These are phyloP conservation scores for Irena cyanogastra DNA, from an alignment of 2,113 vertebrate species.

Conservation along the genomic window DNA sequence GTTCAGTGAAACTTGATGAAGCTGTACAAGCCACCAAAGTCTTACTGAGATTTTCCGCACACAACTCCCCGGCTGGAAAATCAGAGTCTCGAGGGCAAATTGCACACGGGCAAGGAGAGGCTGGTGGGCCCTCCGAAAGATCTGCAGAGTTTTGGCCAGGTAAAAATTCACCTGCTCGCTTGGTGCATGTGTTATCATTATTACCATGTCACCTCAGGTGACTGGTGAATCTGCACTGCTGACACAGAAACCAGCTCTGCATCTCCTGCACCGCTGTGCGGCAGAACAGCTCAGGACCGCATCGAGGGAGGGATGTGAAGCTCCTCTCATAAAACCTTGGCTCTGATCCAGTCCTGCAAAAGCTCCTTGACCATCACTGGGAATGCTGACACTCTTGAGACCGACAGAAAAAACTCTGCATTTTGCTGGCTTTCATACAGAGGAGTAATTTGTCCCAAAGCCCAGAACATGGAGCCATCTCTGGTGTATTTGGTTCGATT, in stretches of 20 bases:
- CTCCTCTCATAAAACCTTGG: background rate
- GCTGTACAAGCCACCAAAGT: background rate
- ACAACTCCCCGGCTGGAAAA: background rate
- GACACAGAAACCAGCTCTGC: background rate
- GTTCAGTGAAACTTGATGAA: constrained; percentile 26
- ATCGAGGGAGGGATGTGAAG: background rate
- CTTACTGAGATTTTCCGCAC: background rate
- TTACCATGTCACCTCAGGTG: background rate
- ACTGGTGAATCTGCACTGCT: background rate
- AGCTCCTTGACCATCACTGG: background rate
- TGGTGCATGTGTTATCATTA: background rate
- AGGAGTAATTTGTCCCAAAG: constrained; percentile 6
- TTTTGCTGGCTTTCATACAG: background rate
- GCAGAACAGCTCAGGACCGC: background rate
- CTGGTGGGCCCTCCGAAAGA: background rate
- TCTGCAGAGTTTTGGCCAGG: background rate
- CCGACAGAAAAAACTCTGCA: background rate
- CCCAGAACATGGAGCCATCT: background rate
- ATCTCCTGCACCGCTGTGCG: background rate
- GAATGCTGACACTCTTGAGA: background rate
- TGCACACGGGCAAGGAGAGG: fast-evolving
- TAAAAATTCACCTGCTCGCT: background rate
- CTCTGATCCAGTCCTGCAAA: background rate
- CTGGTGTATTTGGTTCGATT: background rate
- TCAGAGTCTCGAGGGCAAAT: background rate